Percentiles rank a stretch among this genome's conserved stretches.
These are phyloP conservation scores for Cantharis nigra DNA, from an alignment of 2,888 invertebrate species.

Conservation along the genomic window DNA sequence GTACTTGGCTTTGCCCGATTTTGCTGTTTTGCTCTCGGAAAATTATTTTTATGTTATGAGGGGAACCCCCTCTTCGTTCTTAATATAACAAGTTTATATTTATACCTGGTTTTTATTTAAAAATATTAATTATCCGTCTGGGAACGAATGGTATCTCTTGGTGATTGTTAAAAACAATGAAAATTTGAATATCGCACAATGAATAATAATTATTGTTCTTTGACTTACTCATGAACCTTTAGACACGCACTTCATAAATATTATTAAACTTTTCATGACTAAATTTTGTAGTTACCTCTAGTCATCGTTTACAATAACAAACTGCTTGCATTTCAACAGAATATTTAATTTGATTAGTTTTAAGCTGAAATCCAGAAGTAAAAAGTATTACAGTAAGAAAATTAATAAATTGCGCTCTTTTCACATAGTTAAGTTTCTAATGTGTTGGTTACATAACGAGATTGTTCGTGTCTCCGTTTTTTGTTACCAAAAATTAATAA, in stretches of 20 bases:
- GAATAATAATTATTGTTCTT: not conserved
- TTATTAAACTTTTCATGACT: not conserved
- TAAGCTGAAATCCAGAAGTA: not conserved
- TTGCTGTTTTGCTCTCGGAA: too few species aligned
- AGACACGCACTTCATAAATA: not conserved
- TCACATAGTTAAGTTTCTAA: not conserved
- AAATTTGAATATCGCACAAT: not conserved
- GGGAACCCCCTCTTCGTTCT: too few species aligned
- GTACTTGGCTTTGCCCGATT: too few species aligned
- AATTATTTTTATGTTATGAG: too few species aligned
- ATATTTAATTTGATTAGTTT: not conserved
- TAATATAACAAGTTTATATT: too few species aligned
- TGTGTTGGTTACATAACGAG: not conserved
- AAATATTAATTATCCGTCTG: not conserved
- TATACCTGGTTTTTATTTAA: too few species aligned
- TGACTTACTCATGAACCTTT: not conserved
- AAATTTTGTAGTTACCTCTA: not conserved
- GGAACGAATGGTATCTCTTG: not conserved
- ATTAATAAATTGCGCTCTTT: not conserved
- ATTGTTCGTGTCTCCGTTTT: not conserved
- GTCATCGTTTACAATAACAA: not conserved
- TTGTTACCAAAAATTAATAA: not conserved
- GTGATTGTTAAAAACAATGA: not conserved
- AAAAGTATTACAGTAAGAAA: not conserved
- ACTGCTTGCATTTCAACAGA: not conserved